Evolutionary conservation across 1,140 invertebrate genomes (phyloP).

Genomic region (Ectropis grisescens): DNA sequence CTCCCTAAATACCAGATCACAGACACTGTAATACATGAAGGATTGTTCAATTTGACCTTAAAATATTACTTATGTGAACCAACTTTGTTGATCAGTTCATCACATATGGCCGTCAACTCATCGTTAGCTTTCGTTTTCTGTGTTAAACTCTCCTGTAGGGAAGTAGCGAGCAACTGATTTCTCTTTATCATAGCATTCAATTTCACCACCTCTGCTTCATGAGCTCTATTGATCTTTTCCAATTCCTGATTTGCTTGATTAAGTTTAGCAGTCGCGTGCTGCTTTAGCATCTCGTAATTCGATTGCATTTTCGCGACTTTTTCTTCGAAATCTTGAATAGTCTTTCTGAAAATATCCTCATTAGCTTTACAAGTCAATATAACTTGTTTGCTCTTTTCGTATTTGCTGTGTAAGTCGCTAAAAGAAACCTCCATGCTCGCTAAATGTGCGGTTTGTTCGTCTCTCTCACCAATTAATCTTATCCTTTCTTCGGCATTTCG

Average conservation of each 20-base stretch:
- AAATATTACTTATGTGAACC: slow-evolving; percentile 42
- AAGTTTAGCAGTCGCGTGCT: slow-evolving; percentile 60
- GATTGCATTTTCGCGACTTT: slow-evolving; percentile 57
- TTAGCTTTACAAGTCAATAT: slow-evolving; percentile 58
- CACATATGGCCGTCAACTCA: slow-evolving; percentile 83
- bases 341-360: slow-evolving; percentile 51
- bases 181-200: slow-evolving; percentile 81
- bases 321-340: slow-evolving; percentile 51
- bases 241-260: slow-evolving; percentile 76
- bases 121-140: slow-evolving; percentile 83
- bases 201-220: slow-evolving; percentile 77
- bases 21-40: slow-evolving; percentile 23
- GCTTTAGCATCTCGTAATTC: slow-evolving; percentile 59
- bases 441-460: slow-evolving; percentile 79
- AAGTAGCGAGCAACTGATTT: slow-evolving; percentile 77
- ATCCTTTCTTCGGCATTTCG: slow-evolving; percentile 49
- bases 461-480: slow-evolving; percentile 68
- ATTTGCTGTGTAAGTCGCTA: slow-evolving; percentile 79
- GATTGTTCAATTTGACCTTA: too few species aligned
- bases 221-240: slow-evolving; percentile 74
- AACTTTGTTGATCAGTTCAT: slow-evolving; percentile 80
- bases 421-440: slow-evolving; percentile 83
- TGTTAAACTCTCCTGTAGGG: slow-evolving; percentile 77
- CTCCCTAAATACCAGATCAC: slow-evolving; percentile 29
- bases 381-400: slow-evolving; percentile 62